Evolutionary conservation across 1,140 invertebrate species (phyloP), one percentile per base, ranked within the genome.

Genomic region (Drosophila micromelanica): DNA sequence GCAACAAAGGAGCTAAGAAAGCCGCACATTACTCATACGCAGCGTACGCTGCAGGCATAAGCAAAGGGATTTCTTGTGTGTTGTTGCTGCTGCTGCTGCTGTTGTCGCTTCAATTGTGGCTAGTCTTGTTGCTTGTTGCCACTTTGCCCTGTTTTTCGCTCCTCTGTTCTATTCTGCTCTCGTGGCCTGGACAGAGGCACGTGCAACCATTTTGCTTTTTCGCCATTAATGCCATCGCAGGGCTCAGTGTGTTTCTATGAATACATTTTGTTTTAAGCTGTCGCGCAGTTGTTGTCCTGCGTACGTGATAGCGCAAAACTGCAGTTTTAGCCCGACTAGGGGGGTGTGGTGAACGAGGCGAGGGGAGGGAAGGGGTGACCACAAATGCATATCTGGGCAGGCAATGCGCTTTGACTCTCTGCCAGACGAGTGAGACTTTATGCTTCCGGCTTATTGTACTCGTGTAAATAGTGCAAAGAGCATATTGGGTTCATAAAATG

Each of bases 21-120:
- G 51, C 78, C 78, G 72, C 78, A 82, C 82, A 87, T 86, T 86
- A 87, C 81, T 86, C 81, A 86, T 87, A 78, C 81, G 81, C 78
- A 73, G 63, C 65, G 72, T 76, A 69, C 61, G 71, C 64, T 61
- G 45, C 78, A 55, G 35, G 15, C 35, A 20, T 48, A 38, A 45
- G 76, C 65, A 78, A 78, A 73, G 48, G 15, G 69, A 38, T 62
- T 62, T 42, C 60, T 35, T 30, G 49, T 15, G 13, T 42, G 59
- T 5, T 55, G 42, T 23, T 37, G 13, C 17, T 65, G 61, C 6
- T 52, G 46, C 20, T 49, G 64, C 6, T 52, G 46, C 20, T 49
- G 64, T 43, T 54, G 56, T 55, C 30, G 30, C 56, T 68, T 55
- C 67, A 70, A 54, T 55, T 68, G 65, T 17, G 81, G 72, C 46